Evolutionary conservation across 2,113 vertebrate genomes (phyloP).

Genomic region (Myotis yumanensis): DNA sequence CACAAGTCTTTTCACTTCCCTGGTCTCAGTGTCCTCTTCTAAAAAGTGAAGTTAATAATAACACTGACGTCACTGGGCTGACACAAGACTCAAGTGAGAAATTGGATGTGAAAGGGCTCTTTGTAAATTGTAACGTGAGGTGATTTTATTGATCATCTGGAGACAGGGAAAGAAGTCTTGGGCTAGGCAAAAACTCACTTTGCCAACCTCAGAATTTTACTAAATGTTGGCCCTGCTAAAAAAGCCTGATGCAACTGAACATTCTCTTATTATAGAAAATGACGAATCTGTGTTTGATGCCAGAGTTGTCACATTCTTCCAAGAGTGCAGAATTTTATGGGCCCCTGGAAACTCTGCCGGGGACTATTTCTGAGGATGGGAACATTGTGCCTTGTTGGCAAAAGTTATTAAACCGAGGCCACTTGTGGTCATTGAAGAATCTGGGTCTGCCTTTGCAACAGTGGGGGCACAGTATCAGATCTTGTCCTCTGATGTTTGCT

Average conservation of each 20-base stretch:
- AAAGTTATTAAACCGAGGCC: slow-evolving; percentile 63
- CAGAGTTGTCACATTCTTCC: slow-evolving; percentile 70
- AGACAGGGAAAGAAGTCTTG: neutral
- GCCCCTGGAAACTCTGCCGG: slow-evolving; percentile 63
- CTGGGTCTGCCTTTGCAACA: slow-evolving; percentile 41
- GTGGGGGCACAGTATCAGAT: neutral
- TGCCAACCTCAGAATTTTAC: slow-evolving; percentile 64
- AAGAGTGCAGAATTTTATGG: slow-evolving; percentile 74
- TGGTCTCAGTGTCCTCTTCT: neutral
- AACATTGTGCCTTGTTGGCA: slow-evolving; percentile 73
- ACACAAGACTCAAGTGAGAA: neutral
- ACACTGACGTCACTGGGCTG: neutral
- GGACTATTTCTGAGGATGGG: slow-evolving; percentile 70
- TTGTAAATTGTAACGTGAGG: neutral
- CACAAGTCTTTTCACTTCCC: neutral
- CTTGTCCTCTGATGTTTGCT: neutral
- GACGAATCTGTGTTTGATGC: slow-evolving; percentile 58
- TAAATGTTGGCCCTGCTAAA: slow-evolving; percentile 62
- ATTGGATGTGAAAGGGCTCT: neutral
- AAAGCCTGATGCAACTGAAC: slow-evolving; percentile 67
- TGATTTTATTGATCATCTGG: slow-evolving; percentile 38
- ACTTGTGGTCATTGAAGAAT: slow-evolving; percentile 74
- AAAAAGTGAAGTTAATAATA: slow-evolving; percentile 33
- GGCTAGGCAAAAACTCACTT: slow-evolving; percentile 39
- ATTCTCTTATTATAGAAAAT: slow-evolving; percentile 77